Evolutionary conservation across 2,113 vertebrate genomes (phyloP).

Genomic region (human): DNA sequence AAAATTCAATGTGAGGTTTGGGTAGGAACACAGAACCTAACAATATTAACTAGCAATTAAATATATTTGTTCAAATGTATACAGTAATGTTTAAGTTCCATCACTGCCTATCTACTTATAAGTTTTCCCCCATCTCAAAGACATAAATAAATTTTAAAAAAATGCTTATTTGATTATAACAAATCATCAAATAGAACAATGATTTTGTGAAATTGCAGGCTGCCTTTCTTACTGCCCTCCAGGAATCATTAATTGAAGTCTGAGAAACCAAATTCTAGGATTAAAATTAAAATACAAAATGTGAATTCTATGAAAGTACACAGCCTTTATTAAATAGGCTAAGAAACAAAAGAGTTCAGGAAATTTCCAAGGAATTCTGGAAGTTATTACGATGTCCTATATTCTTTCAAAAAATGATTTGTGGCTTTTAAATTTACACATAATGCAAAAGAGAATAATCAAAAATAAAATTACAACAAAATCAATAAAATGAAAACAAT

Average conservation of each 20-base stretch:
- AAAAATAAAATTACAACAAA: conserved; percentile 23
- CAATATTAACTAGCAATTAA: not conserved
- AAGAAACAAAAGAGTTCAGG: not conserved
- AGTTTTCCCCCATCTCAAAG: not conserved
- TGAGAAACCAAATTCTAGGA: not conserved
- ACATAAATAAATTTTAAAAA: not conserved
- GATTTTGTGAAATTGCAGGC: not conserved
- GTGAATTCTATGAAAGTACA: not conserved
- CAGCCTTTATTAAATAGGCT: not conserved
- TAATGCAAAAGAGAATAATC: not conserved
- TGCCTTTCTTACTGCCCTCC: not conserved
- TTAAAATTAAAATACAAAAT: not conserved
- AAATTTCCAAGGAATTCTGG: not conserved
- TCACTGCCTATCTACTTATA: not conserved
- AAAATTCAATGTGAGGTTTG: no score
- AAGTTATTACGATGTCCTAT: not conserved
- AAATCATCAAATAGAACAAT: not conserved
- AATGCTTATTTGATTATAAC: not conserved
- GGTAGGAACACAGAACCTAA: no score
- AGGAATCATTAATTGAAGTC: conserved; percentile 11
- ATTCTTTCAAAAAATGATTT: not conserved
- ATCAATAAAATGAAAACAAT: conserved; percentile 9
- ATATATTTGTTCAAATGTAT: not conserved
- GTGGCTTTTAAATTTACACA: not conserved
- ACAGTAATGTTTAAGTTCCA: not conserved